These are phyloP conservation scores for Neoarius graeffei DNA, from an alignment of 2,113 vertebrate genomes.

Conservation along the genomic window DNA sequence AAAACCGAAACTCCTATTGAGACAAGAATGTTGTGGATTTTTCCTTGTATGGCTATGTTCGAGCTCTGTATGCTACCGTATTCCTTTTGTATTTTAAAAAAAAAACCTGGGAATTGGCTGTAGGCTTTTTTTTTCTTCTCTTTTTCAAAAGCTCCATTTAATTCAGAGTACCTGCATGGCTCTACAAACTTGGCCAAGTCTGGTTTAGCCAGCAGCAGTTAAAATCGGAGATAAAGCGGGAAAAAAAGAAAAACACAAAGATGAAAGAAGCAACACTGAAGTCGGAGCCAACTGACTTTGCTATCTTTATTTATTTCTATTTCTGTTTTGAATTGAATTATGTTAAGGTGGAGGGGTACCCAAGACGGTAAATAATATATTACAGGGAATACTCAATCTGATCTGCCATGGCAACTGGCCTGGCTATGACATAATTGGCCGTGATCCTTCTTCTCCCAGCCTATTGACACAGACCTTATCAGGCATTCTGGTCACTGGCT, in stretches of 20 bases:
- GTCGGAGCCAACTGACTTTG: neutral
- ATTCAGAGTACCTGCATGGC: constrained; percentile 29
- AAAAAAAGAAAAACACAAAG: too few species aligned
- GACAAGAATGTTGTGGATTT: neutral
- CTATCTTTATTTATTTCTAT: constrained; percentile 49
- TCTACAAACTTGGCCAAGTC: constrained; percentile 30
- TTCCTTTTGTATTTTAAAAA: neutral
- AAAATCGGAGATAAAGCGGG: constrained; percentile 5
- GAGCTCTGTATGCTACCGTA: constrained; percentile 17
- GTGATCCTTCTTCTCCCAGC: constrained; percentile 77
- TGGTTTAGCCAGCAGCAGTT: constrained; percentile 36
- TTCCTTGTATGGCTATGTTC: constrained; percentile 7
- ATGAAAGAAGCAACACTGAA: neutral
- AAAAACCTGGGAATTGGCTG: constrained; percentile 15
- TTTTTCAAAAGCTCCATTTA: constrained; percentile 19
- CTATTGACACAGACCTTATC: constrained; percentile 85
- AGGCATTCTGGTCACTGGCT: constrained; percentile 84
- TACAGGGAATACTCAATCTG: constrained; percentile 78
- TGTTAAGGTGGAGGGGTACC: constrained; percentile 65
- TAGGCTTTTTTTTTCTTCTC: neutral
- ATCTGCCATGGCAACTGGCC: constrained; percentile 84
- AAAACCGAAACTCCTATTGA: neutral
- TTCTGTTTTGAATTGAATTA: constrained; percentile 79
- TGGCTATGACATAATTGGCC: constrained; percentile 82
- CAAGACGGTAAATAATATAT: constrained; percentile 83